phyloP scores from a whole-genome alignment of 2,888 invertebrate species.

The Trachelus troglodyta region DNA sequence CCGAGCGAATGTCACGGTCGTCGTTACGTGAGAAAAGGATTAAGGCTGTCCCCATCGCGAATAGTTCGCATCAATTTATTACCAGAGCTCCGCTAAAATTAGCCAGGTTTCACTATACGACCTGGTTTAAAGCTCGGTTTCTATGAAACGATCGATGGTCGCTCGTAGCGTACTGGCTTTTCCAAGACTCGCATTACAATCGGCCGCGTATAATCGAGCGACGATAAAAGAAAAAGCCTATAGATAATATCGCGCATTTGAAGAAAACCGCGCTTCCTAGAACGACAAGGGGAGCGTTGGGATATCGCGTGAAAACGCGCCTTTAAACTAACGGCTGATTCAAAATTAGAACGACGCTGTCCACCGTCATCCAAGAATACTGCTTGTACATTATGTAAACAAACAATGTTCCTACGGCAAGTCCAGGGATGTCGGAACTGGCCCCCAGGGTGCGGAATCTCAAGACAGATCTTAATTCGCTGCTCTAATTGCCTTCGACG shows the following conservation, averaged over 20 bases:
- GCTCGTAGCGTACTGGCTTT: background rate
- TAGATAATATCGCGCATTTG: background rate
- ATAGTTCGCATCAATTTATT: background rate
- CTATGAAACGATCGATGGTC: background rate
- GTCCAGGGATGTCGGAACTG: background rate
- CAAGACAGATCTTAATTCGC: background rate
- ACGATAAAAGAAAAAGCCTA: background rate
- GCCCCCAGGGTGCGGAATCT: background rate
- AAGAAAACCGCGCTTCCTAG: background rate
- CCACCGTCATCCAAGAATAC: constrained; percentile 40
- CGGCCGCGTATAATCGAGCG: background rate
- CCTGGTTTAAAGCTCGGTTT: background rate
- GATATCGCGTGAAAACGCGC: background rate
- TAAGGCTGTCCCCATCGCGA: background rate
- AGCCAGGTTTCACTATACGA: background rate
- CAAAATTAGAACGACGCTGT: constrained; percentile 22
- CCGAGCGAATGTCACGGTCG: background rate
- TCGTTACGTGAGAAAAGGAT: background rate
- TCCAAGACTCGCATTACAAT: background rate
- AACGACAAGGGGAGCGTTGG: background rate
- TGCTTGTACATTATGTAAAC: constrained; percentile 15
- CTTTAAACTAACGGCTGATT: background rate
- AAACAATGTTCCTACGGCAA: background rate
- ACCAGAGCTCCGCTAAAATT: background rate
- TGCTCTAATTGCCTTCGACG: background rate